Conservation (phyloP, 2,113 vertebrate genomes). For the Lanius collurio region DNA sequence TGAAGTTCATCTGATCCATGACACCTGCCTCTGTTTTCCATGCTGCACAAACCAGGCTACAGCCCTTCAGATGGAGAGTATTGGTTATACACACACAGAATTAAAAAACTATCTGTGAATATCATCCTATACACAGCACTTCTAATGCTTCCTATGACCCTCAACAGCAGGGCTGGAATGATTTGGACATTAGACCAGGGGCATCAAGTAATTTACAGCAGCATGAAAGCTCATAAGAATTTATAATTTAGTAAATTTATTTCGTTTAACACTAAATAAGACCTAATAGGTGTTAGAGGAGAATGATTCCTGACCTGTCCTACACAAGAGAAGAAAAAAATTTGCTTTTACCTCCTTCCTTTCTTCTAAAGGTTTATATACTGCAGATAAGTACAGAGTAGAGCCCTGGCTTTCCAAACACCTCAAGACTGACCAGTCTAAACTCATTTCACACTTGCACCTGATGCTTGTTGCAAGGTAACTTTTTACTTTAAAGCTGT, state of each 20-base stretch:
- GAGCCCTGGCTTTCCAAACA: neutral
- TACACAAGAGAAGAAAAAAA: neutral
- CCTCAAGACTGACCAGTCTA: neutral
- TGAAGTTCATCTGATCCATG: neutral
- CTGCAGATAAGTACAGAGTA: neutral
- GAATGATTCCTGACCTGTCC: neutral
- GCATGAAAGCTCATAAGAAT: neutral
- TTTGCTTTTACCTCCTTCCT: neutral
- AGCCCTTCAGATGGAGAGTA: neutral
- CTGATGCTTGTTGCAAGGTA: neutral
- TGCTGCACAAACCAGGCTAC: neutral
- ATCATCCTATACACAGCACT: neutral
- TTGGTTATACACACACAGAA: neutral
- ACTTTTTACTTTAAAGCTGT: neutral
- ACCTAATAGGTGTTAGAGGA: neutral
- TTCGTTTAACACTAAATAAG: neutral
- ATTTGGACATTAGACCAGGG: neutral
- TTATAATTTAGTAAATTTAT: neutral
- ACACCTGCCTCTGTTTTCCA: slow-evolving; percentile 3
- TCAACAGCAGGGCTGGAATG: neutral
- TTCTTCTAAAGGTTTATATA: neutral
- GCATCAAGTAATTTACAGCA: neutral
- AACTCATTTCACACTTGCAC: neutral
- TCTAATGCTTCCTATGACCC: accelerated
- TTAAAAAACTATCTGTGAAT: neutral